Evolutionary conservation across 2,888 invertebrate species (phyloP), one percentile per base, ranked within the genome.

Genomic region (Meghimatium bilineatum): DNA sequence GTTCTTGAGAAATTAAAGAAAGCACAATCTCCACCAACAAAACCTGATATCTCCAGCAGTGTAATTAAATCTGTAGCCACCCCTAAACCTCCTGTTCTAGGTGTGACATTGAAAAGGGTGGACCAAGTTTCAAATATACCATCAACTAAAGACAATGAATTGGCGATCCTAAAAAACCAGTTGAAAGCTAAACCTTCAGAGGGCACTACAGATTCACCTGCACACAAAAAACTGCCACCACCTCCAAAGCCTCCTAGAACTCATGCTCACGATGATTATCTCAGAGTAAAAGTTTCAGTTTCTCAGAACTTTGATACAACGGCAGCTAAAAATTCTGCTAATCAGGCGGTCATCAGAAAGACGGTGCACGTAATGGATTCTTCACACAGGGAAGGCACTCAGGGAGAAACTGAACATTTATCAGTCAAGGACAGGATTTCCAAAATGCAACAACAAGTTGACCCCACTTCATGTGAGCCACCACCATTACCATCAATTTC

Each of bases 191-290:
- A 63, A 26, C 71, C 56, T 26, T 1, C 36, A 36, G 80, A 80
- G 26, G 17, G 44, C 14, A 26, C 52, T 32, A n/a, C 74, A 63
- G 74, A 44, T 23, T 56, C 56, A 36, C 32, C 74, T 10, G 44
- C 74, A 32, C 36, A 34, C 10, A 26, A 23, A 52, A 71, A 52
- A 56, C 3, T 10, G 12, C 71, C 49, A 34, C 71, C 87, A 56
- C 90, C 91, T 38, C 90, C 90, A 8, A 85, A 85, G 44, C 91
- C 91, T 8, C 90, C 89, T 34, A 81, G 92, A 60, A 92, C 91
- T 6, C 89, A 89, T 85, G 90, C 89, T 63, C 92, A 92, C 84
- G 91, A 91, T 88, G 88, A 89, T 60, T 91, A 91, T 79, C 80
- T 90, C 6, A 86, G 88, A 86, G 85, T 87, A 10, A 91, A 90